These are phyloP conservation scores for Piprites chloris DNA, from an alignment of 2,113 vertebrate genomes.

Conservation along the genomic window DNA sequence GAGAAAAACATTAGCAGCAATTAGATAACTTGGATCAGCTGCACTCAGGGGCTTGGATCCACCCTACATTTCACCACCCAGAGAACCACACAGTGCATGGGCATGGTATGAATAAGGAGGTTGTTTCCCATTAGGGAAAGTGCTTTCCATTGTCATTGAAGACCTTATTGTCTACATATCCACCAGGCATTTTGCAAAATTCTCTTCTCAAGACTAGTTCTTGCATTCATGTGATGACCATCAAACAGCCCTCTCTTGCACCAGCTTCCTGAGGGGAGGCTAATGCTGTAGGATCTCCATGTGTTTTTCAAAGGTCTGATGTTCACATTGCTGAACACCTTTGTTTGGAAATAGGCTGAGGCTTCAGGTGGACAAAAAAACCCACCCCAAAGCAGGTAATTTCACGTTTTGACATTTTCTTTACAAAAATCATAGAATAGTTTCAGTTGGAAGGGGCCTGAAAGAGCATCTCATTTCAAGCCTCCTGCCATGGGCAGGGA, in stretches of 20 bases:
- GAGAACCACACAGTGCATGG: background rate
- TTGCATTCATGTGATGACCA: background rate
- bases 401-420: background rate
- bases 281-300: background rate
- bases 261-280: background rate
- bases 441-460: background rate
- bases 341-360: background rate
- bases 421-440: background rate
- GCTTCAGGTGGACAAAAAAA: background rate
- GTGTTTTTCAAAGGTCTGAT: background rate
- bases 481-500: background rate
- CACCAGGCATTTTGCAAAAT: background rate
- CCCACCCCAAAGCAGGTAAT: background rate
- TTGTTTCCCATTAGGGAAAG: slow-evolving; percentile 51
- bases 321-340: background rate
- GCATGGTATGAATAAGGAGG: background rate
- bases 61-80: background rate
- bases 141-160: slow-evolving; percentile 9
- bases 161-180: background rate
- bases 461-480: no score
- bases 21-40: background rate
- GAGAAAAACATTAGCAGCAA: background rate
- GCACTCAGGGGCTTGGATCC: background rate
- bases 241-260: background rate
- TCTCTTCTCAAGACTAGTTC: background rate